Evolutionary conservation across 2,888 invertebrate genomes (phyloP).

Genomic region (Iphiclides podalirius): DNA sequence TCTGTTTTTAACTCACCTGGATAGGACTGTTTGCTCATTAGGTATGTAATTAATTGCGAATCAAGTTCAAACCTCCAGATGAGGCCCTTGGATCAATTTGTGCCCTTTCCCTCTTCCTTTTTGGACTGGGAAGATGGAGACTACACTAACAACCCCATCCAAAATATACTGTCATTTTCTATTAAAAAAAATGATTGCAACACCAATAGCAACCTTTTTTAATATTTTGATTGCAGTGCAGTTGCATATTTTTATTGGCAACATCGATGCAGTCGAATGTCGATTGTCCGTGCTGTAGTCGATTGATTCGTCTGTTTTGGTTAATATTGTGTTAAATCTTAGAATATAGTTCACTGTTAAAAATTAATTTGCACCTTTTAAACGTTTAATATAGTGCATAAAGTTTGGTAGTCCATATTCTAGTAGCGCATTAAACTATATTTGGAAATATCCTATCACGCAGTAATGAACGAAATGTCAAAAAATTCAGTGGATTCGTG

Average conservation of each 20-base stretch:
- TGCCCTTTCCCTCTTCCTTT: too few relatives aligned
- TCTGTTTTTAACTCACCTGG: too few relatives aligned
- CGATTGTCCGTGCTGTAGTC: constrained; percentile 27
- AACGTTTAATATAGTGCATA: not conserved
- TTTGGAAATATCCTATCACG: constrained; percentile 37
- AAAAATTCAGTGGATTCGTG: constrained; percentile 67
- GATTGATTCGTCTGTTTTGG: constrained; percentile 38
- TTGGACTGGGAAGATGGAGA: too few relatives aligned
- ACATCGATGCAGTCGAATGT: constrained; percentile 28
- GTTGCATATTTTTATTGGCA: constrained; percentile 16
- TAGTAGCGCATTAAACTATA: constrained; percentile 12
- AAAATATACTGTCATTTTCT: too few relatives aligned
- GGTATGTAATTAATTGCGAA: too few relatives aligned
- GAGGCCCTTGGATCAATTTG: too few relatives aligned
- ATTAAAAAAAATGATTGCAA: too few relatives aligned
- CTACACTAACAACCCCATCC: too few relatives aligned
- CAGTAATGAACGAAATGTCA: constrained; percentile 72
- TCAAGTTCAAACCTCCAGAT: too few relatives aligned
- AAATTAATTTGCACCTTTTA: constrained; percentile 20
- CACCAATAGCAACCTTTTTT: too few relatives aligned
- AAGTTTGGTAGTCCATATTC: not conserved
- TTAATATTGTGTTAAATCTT: constrained; percentile 33
- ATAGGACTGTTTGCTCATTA: too few relatives aligned
- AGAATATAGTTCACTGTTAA: constrained; percentile 18
- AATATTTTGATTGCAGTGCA: too few relatives aligned